Evolutionary conservation across 2,797 vertebrate genomes (phyloP), one percentile per base, ranked within the genome.

Genomic region (Centroberyx gerrardi): DNA sequence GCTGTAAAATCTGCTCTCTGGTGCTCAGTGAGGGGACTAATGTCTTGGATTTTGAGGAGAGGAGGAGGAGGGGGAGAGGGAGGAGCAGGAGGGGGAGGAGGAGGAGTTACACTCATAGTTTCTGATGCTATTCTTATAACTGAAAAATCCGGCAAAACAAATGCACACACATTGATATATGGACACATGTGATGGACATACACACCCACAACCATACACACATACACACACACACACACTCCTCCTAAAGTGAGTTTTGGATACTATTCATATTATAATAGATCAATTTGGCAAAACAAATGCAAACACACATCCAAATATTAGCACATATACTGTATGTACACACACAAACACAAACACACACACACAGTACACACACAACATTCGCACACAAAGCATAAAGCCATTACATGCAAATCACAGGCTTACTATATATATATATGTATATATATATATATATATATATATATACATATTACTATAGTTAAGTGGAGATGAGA

Each of bases 1-100:
- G 4, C 72, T 66, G 66, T 68, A 51, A 81, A 68, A 74, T 54
- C 51, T 36, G 27, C 54, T 68, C 14, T 15, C 6, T 54, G 46
- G 28, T 28, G 53, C 53, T 55, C 22, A 55, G 53, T 10, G 28
- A 31, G 27, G 51, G n/a, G 51, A 48, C n/a, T 29, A 31, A 55
- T 29, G 53, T 14, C 10, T 22, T 27, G 22, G 51, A 53, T 10
- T 53, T 27, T 9, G 10, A 53, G 51, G 51, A 12, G 38, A 36
- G 4, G 33, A 36, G 33, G 33, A 36, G 33, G 33, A 36, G 22
- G 22, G 22, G 22, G 22, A 22, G 22, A 22, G 22, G 7, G 33
- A 36, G 22, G 22, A 22, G 22, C 22, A 22, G 22, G 22, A 22
- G 22, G 33, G 33, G 7, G 8, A 12, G 10, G 18, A 53, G 22